Evolutionary conservation across 1,140 invertebrate species (phyloP), one percentile per base, ranked within the genome.

Genomic region (Listronotus bonariensis): DNA sequence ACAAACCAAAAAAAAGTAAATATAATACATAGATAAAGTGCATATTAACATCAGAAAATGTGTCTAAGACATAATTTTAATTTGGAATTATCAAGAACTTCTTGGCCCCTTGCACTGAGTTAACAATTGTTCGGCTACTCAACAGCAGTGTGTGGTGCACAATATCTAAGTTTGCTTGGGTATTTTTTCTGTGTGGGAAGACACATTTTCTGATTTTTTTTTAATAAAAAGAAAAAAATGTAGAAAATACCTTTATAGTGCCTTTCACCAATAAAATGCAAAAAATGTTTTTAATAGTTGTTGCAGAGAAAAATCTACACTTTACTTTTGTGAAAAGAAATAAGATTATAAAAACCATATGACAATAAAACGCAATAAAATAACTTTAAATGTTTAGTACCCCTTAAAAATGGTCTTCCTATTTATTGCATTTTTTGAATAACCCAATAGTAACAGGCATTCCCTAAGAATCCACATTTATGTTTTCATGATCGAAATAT

Each of bases 141-240:
- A 64, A 74, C 75, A 77, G 75, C 75, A 77, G 74, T 77, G 75
- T 75, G 65, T 72, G 69, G 74, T 77, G 74, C 75, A 74, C 60
- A 70, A 72, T 72, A 75, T 74, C 69, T 75, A 76, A 76, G 69
- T 70, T 68, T 67, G 65, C n/a, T 65, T 51, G 52, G 68, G 63
- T 71, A 74, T 69, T 80, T 78, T 79, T 74, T 86, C 83, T 85
- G 82, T 87, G 88, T 89, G 88, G 88, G 86, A 91, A 90, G 89
- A 91, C 89, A 91, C 88, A 91, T 91, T 91, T 91, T 91, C 89
- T 90, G 89, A 76, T 77, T 72, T 65, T 55, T 32, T 59, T 52
- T 49, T 6, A 18, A 12, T 20, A 31, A 62, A 53, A 54, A 54
- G 41, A 14, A 51, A 46, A 31, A 11, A 20, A 3, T 12, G n/a